Percentiles rank a stretch among this genome's conserved stretches.
Evolutionary conservation across 2,888 invertebrate species (phyloP).

Genomic region (Tuberolachnus salignus): DNA sequence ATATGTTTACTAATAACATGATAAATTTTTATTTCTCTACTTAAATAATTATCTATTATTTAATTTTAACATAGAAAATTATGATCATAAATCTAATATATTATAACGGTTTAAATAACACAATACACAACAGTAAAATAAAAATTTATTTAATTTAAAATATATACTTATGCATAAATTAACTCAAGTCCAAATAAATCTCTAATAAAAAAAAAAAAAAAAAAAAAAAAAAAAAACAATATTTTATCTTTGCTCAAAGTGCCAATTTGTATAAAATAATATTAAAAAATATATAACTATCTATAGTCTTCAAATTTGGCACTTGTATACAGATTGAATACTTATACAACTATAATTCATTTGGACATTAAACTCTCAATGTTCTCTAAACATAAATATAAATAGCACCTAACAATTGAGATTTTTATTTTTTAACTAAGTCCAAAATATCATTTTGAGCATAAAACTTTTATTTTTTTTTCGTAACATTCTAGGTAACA

Average conservation of each 20-base stretch:
- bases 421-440: constrained; percentile 30
- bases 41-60: constrained; percentile 10
- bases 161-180: constrained; percentile 13
- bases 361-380: constrained; percentile 16
- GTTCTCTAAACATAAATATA: constrained; percentile 36
- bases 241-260: constrained; percentile 12
- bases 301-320: constrained; percentile 43
- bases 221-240: constrained; percentile 6
- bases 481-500: constrained; percentile 53
- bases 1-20: neutral
- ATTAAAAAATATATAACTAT: constrained; percentile 16
- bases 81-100: neutral
- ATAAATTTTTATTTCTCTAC: constrained; percentile 3
- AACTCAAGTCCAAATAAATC: constrained; percentile 14
- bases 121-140: constrained; percentile 34
- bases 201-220: constrained; percentile 14
- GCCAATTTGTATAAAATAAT: constrained; percentile 30
- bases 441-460: constrained; percentile 50
- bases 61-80: constrained; percentile 25
- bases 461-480: constrained; percentile 10
- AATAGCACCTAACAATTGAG: constrained; percentile 50
- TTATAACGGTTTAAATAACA: constrained; percentile 17
- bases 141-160: constrained; percentile 14
- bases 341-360: constrained; percentile 13
- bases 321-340: constrained; percentile 29